Percentiles rank a stretch among this genome's conserved stretches.
These are phyloP conservation scores for Oceanodroma tethys DNA, from an alignment of 2,113 vertebrate genomes.

Conservation along the genomic window DNA sequence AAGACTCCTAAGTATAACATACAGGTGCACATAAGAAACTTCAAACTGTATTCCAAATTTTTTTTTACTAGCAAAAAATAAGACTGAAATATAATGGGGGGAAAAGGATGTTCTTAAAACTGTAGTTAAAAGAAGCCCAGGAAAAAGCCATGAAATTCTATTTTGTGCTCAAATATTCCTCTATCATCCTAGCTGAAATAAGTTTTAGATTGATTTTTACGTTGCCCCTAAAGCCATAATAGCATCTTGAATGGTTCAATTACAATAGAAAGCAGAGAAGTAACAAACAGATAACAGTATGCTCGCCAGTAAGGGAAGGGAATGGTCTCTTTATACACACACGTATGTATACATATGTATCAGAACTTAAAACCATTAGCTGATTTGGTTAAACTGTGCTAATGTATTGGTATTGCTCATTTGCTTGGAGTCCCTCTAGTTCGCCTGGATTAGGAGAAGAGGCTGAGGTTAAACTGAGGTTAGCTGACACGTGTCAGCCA, in stretches of 20 bases:
- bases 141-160: not conserved
- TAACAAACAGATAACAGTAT: not conserved
- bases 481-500: not conserved
- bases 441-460: not conserved
- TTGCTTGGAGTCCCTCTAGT: not conserved
- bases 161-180: not conserved
- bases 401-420: not conserved
- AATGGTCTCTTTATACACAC: not conserved
- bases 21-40: not conserved
- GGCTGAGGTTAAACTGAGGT: conserved; percentile 31
- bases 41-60: not conserved
- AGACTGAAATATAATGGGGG: not conserved
- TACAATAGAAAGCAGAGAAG: not conserved
- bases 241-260: not conserved
- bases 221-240: not conserved
- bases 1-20: not conserved
- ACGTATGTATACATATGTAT: rapidly evolving
- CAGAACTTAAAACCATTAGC: not conserved
- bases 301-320: not conserved
- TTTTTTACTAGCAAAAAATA: not conserved
- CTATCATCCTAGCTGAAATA: not conserved
- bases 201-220: conserved; percentile 22
- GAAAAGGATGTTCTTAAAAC: not conserved
- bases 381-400: not conserved
- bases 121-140: not conserved